Evolutionary conservation across 35 echinoderm and acorn worm genomes (phyloP).

Genomic region (Strongylocentrotus purpuratus): DNA sequence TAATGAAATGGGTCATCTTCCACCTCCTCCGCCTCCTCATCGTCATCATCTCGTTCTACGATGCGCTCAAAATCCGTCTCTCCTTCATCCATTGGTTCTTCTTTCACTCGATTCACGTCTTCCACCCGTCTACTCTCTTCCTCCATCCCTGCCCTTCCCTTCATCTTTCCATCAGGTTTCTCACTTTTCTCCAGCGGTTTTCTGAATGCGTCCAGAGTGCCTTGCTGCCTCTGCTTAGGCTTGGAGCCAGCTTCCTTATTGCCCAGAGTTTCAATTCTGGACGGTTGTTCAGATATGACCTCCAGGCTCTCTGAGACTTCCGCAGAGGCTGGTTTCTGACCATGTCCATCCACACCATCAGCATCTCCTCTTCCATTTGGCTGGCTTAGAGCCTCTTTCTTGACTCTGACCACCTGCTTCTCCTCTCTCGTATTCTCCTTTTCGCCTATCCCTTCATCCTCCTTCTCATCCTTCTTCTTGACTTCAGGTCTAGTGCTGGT

Average conservation of each 20-base stretch:
- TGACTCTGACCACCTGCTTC: conserved; percentile 1
- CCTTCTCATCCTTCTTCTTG: background rate
- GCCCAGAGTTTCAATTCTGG: background rate
- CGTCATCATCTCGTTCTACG: background rate
- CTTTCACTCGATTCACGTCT: background rate
- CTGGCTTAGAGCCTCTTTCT: background rate
- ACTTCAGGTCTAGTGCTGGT: background rate
- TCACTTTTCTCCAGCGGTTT: background rate
- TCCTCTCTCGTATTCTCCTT: background rate
- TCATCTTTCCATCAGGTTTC: background rate
- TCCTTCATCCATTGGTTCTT: conserved; percentile 22
- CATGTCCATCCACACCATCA: background rate
- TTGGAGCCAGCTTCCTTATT: background rate
- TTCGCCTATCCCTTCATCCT: background rate
- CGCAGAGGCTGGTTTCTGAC: background rate
- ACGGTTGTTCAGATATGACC: background rate
- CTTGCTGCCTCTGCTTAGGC: background rate
- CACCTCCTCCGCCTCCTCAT: background rate
- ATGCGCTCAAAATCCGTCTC: background rate
- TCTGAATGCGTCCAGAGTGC: background rate
- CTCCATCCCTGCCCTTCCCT: background rate
- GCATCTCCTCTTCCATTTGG: conserved; percentile 10
- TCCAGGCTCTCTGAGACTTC: background rate
- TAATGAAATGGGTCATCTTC: background rate
- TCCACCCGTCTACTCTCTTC: background rate